Percentiles rank a stretch among this genome's conserved stretches.
These are phyloP conservation scores for Drosophila mauritiana DNA, from an alignment of 1,140 invertebrate species.

Conservation along the genomic window DNA sequence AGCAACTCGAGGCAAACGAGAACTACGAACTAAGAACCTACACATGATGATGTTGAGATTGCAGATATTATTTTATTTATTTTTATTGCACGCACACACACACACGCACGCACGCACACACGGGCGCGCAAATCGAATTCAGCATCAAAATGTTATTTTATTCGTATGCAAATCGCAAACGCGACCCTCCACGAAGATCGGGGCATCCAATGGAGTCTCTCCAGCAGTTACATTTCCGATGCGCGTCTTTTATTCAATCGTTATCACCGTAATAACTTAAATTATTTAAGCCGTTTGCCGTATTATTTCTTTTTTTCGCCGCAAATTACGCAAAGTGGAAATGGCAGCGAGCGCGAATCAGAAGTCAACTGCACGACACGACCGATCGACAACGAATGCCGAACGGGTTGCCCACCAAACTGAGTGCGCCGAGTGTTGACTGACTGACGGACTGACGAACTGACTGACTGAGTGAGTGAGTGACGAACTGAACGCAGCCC, in stretches of 20 bases:
- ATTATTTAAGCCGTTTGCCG: constrained; percentile 15
- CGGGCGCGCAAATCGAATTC: constrained; percentile 57
- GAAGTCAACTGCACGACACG: constrained; percentile 64
- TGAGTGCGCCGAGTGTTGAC: constrained; percentile 38
- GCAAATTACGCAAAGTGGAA: constrained; percentile 48
- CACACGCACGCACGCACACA: constrained; percentile 4
- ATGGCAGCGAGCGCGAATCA: constrained; percentile 30
- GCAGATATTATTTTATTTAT: constrained; percentile 81
- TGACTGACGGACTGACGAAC: constrained; percentile 19
- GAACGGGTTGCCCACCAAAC: constrained; percentile 47
- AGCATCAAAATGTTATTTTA: constrained; percentile 75
- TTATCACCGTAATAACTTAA: constrained; percentile 44
- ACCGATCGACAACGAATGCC: constrained; percentile 74
- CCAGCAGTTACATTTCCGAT: constrained; percentile 39
- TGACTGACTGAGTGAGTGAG: constrained; percentile 21
- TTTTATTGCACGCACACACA: constrained; percentile 68
- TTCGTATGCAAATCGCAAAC: constrained; percentile 38
- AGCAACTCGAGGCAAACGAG: constrained; percentile 1
- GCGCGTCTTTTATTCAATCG: constrained; percentile 21
- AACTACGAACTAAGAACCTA: constrained; percentile 39
- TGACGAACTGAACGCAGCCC: constrained; percentile 39
- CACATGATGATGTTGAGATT: constrained; percentile 77
- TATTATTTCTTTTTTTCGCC: constrained; percentile 34
- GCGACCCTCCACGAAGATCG: constrained; percentile 67
- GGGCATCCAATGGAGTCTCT: not conserved